phyloP scores from a whole-genome alignment of 2,797 vertebrate genomes.

The Pelobates cultripes region DNA sequence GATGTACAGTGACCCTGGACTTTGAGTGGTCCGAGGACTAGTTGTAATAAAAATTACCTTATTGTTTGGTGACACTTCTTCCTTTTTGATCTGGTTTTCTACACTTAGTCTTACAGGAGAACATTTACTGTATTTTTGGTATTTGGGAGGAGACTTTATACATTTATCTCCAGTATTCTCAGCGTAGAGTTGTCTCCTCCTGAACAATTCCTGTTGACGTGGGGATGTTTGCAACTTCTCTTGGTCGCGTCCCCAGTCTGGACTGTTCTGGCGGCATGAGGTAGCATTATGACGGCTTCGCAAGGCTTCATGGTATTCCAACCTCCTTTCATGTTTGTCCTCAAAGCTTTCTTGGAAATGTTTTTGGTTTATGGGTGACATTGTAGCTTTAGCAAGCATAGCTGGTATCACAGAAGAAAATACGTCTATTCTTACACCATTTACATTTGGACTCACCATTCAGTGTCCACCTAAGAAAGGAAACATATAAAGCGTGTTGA shows the following conservation, averaged over 20 bases:
- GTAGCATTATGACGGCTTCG: slow-evolving; percentile 60
- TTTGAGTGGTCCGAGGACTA: too few species aligned
- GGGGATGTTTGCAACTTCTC: slow-evolving; percentile 53
- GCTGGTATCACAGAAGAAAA: neutral
- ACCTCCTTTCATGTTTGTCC: slow-evolving; percentile 68
- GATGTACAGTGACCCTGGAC: too few species aligned
- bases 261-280: slow-evolving; percentile 53
- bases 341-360: slow-evolving; percentile 68
- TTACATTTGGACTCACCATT: neutral
- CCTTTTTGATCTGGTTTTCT: neutral
- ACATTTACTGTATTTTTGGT: neutral
- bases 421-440: neutral
- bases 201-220: slow-evolving; percentile 68
- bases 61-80: neutral
- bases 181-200: slow-evolving; percentile 65
- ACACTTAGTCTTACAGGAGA: neutral
- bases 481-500: neutral
- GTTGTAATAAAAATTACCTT: slow-evolving; percentile 62
- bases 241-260: neutral
- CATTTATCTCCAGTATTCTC: slow-evolving; percentile 44
- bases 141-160: slow-evolving; percentile 1
- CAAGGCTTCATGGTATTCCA: slow-evolving; percentile 63
- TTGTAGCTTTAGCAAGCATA: slow-evolving; percentile 61
- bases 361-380: slow-evolving; percentile 9
- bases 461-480: neutral